A percentile compares a stretch with the other conserved stretches of the same genome.
Evolutionary conservation across 2,888 invertebrate species (phyloP).

Genomic region (Dimorphilus gyrociliatus): DNA sequence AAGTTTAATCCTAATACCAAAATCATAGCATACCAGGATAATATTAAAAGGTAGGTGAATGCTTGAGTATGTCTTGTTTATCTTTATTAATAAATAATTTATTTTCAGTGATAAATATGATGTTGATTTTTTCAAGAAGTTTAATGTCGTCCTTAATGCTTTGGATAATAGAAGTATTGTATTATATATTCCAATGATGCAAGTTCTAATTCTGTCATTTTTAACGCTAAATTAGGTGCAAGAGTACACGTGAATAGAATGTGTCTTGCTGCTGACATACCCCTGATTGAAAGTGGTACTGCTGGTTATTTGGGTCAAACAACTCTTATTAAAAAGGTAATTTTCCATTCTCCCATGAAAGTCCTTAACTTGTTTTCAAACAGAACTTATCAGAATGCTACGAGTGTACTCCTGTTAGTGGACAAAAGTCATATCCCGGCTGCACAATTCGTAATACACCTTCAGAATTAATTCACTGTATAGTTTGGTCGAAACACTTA

Average conservation of each 20-base stretch:
- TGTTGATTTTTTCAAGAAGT: slow-evolving; percentile 74
- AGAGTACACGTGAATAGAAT: slow-evolving; percentile 96
- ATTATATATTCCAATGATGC: too few relatives aligned
- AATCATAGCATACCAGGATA: slow-evolving; percentile 78
- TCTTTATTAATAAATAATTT: slow-evolving; percentile 1
- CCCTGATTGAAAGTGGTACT: slow-evolving; percentile 89
- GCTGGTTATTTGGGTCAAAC: slow-evolving; percentile 88
- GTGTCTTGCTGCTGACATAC: slow-evolving; percentile 85
- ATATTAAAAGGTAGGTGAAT: slow-evolving; percentile 58
- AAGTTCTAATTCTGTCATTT: too few relatives aligned
- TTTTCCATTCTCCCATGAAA: too few relatives aligned
- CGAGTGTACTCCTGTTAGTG: slow-evolving; percentile 79
- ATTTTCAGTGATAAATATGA: slow-evolving; percentile 65
- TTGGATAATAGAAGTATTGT: slow-evolving; percentile 66
- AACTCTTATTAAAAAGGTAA: slow-evolving; percentile 39
- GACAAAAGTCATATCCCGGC: slow-evolving; percentile 83
- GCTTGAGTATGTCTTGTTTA: neutral
- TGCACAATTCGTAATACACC: slow-evolving; percentile 99
- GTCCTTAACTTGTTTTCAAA: slow-evolving; percentile 2
- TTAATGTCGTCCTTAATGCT: slow-evolving; percentile 82
- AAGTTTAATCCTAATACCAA: slow-evolving; percentile 71
- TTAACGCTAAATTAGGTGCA: slow-evolving; percentile 61
- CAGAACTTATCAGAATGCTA: slow-evolving; percentile 72
- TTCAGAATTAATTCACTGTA: slow-evolving; percentile 95
- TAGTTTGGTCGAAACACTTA: slow-evolving; percentile 97